Base-by-base conservation (phyloP, 1,140 invertebrate species). In the Apis florea region DNA sequence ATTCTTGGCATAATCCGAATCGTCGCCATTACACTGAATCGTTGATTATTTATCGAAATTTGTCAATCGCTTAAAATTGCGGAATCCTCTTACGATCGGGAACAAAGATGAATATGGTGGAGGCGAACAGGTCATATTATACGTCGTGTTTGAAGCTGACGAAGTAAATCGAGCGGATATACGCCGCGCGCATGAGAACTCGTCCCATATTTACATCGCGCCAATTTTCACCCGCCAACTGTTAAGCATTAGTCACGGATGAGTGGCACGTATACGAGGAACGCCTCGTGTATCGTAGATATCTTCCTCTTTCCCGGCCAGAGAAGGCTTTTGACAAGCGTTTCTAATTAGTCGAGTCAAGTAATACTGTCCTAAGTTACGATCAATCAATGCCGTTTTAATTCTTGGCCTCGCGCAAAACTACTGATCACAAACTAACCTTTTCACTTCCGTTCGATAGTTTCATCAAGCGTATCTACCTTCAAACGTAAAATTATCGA, bases 141-240 rank as follows among this genome's bases (percentile, higher is more conserved):
- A 31, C 19, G 73, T 53, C 64, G 73, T 26, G 82, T 79, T 68
- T 54, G 56, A 77, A 70, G 51, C 81, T 79, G 76, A 79, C 76
- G 69, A 70, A 53, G 76, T 83, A 83, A 83, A 83, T 79, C 82
- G 82, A 83, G 82, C 77, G 82, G 77, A 83, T 51, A 72, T 72
- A 58, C 76, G 76, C 76, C 12, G 54, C 69, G 53, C 51, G 68
- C 54, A 69, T 40, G 76, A 83, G 74, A 82, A 73, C 75, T 72
- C 76, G 75, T 87, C 76, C 78, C 84, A 66, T 86, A 87, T 87
- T 87, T 86, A 72, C 85, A 83, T 86, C 82, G 82, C 78, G 77
- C 72, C 77, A 86, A 87, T 86, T 87, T 87, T 86, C 82, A 67
- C 81, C 77, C 67, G 71, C 81, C 85, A 85, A 86, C 69, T 86